Evolutionary conservation across 2,888 invertebrate genomes (phyloP).

Genomic region (Andrena camellia): DNA sequence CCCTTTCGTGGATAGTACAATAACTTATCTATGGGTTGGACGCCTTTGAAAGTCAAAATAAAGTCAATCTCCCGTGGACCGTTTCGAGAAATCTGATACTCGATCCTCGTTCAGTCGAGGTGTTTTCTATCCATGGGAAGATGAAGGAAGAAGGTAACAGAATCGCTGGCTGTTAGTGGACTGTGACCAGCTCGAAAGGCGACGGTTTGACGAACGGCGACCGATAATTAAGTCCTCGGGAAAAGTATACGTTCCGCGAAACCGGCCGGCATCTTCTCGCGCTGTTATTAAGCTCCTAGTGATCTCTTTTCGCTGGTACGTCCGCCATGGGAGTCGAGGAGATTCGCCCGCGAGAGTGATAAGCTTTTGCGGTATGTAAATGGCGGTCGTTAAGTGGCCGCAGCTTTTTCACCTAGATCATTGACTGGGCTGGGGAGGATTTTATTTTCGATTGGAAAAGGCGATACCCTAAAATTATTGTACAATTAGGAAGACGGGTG

Average conservation of each 20-base stretch:
- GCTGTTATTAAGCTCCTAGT: constrained; percentile 17
- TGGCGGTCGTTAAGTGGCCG: neutral
- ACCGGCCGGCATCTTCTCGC: constrained; percentile 11
- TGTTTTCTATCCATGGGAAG: neutral
- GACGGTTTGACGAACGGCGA: constrained; percentile 2
- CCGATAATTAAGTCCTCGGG: constrained; percentile 47
- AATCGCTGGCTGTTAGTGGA: constrained; percentile 42
- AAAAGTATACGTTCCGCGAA: constrained; percentile 26
- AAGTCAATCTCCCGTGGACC: too few species aligned
- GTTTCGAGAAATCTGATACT: too few species aligned
- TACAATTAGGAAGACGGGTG: neutral
- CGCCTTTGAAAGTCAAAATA: too few species aligned
- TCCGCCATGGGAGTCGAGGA: neutral
- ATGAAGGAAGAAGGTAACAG: neutral
- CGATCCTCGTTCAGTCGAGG: too few species aligned
- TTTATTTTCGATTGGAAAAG: neutral
- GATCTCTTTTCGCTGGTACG: neutral
- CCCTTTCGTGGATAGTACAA: too few species aligned
- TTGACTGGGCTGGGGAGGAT: neutral
- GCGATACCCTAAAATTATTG: neutral
- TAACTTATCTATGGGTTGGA: too few species aligned
- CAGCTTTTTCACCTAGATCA: neutral
- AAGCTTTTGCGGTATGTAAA: constrained; percentile 2
- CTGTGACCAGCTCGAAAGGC: constrained; percentile 42
- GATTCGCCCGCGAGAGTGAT: neutral